Percentiles rank a stretch among this genome's conserved stretches.
Evolutionary conservation across 2,888 invertebrate genomes (phyloP).

Genomic region (Mycalesis mineus): DNA sequence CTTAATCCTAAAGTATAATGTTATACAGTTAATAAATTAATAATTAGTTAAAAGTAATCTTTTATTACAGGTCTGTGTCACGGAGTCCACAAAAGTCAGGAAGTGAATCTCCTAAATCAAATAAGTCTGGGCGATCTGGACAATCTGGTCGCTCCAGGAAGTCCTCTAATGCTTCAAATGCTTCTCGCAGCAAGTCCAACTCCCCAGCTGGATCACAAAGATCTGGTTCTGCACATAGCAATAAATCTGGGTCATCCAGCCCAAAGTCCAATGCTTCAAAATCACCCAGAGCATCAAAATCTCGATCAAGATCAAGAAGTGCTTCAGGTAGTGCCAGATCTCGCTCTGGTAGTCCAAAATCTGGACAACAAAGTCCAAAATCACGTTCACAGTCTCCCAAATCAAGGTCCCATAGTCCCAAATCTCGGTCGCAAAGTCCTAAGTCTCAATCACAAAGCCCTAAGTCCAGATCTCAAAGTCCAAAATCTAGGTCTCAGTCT

Average conservation of each 20-base stretch:
- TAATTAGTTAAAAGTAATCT: no score
- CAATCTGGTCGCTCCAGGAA: conserved; percentile 52
- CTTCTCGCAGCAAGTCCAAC: conserved; percentile 66
- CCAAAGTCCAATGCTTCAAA: conserved; percentile 64
- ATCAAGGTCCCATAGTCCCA: conserved; percentile 48
- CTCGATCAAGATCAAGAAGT: conserved; percentile 56
- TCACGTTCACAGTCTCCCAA: conserved; percentile 51
- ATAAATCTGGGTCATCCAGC: conserved; percentile 68
- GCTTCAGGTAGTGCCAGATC: conserved; percentile 48
- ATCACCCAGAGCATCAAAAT: conserved; percentile 53
- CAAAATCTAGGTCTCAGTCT: conserved; percentile 46
- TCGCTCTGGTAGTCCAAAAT: conserved; percentile 43
- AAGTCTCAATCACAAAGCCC: conserved; percentile 45
- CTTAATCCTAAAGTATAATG: no score
- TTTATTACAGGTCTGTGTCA: conserved; percentile 57
- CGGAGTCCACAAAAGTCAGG: conserved; percentile 62
- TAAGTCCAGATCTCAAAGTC: conserved; percentile 50
- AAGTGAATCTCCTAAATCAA: conserved; percentile 68
- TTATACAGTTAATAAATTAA: no score
- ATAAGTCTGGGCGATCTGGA: conserved; percentile 48
- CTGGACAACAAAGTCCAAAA: conserved; percentile 53
- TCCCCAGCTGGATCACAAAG: conserved; percentile 61
- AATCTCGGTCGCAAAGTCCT: conserved; percentile 49
- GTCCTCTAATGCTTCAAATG: conserved; percentile 59
- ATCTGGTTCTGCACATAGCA: conserved; percentile 65